Conservation (phyloP, 2,888 invertebrate species). For the Seira ritae region DNA sequence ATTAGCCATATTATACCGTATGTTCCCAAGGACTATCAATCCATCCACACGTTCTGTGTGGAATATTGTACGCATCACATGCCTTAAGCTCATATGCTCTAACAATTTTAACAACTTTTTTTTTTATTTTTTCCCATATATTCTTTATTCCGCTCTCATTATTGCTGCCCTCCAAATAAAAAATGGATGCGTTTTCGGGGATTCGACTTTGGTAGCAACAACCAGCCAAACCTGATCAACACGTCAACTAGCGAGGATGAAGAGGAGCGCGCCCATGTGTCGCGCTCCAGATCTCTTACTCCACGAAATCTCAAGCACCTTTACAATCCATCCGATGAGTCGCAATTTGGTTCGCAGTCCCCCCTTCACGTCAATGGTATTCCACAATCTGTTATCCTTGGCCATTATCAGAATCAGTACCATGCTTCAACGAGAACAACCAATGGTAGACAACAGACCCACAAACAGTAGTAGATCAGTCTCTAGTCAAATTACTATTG, state of each 20-base stretch:
- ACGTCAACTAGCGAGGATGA: conserved; percentile 73
- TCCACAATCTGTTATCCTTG: conserved; percentile 58
- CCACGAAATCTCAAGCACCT: conserved; percentile 68
- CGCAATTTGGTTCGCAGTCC: conserved; percentile 67
- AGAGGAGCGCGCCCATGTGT: conserved; percentile 67
- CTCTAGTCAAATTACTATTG: too few relatives aligned
- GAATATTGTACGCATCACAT: too few relatives aligned
- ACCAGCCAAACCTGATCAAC: conserved; percentile 71
- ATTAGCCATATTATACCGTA: too few relatives aligned
- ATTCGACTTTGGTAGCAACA: too few relatives aligned
- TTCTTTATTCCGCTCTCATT: conserved; percentile 27
- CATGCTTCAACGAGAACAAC: conserved; percentile 39
- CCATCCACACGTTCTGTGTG: too few relatives aligned
- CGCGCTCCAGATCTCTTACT: conserved; percentile 67
- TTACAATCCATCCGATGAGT: conserved; percentile 70
- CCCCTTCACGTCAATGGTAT: conserved; percentile 71
- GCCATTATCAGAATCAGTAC: conserved; percentile 64
- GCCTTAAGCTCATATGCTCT: too few relatives aligned
- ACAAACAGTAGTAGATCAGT: conserved; percentile 60
- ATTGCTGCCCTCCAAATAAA: background rate
- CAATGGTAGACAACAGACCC: conserved; percentile 63
- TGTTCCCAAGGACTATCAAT: too few relatives aligned
- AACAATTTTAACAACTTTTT: too few relatives aligned
- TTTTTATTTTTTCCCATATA: conserved; percentile 28
- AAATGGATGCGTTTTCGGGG: too few relatives aligned